Evolutionary conservation across 2,797 vertebrate species (phyloP).

Genomic region (Paedocypris micromegethes): DNA sequence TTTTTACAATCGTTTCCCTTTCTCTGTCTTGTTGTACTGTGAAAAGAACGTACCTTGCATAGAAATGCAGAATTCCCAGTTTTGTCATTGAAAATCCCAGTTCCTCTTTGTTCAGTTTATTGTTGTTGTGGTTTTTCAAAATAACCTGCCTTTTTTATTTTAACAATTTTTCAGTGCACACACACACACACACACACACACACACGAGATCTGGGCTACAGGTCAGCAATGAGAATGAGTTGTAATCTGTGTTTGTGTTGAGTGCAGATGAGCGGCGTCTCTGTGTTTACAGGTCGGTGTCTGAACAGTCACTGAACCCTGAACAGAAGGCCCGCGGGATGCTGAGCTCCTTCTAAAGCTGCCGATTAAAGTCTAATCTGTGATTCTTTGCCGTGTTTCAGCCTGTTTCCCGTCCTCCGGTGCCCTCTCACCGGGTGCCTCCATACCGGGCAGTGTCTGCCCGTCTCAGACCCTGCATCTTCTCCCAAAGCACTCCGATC

Average conservation of each 20-base stretch:
- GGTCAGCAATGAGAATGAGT: no score
- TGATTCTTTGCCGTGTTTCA: conserved; percentile 55
- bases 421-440: conserved; percentile 89
- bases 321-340: conserved; percentile 6
- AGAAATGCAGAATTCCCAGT: no score
- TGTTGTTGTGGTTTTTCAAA: no score
- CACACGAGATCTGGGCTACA: no score
- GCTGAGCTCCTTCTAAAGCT: conserved; percentile 11
- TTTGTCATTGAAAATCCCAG: no score
- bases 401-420: conserved; percentile 78
- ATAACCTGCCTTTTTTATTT: no score
- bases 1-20: no score
- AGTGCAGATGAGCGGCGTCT: conserved; percentile 13
- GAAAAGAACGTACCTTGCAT: no score
- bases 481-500: conserved; percentile 96
- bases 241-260: not conserved
- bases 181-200: no score
- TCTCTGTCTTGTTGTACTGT: no score
- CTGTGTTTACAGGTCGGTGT: conserved; percentile 31
- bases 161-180: no score
- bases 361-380: conserved; percentile 5
- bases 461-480: conserved; percentile 78
- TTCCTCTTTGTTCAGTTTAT: no score
- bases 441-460: conserved; percentile 90
- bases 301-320: conserved; percentile 33